Evolutionary conservation across 2,888 invertebrate genomes (phyloP), one percentile per base, ranked within the genome.

Genomic region (Amblyjoppa proteus): DNA sequence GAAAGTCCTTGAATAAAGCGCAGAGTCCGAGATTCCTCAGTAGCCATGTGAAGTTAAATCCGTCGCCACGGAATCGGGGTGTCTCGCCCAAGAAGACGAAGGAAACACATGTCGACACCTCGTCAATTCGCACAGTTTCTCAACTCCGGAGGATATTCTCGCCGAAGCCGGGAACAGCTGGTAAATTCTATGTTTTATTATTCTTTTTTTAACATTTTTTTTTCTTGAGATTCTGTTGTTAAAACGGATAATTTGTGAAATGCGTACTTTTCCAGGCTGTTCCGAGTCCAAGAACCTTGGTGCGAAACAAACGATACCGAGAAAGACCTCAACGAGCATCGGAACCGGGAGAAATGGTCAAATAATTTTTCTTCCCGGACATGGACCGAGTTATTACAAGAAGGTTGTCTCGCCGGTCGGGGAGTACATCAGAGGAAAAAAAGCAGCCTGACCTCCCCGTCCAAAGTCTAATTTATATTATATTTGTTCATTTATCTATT

Each of bases 391-490:
- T 1, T 5, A 6, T 13, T 77, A 66, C 11, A 80, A 80, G 53
- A 71, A 89, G 68, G 75, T 88, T 13, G 83, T 83, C 53, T 89
- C 89, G 34, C 89, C 89, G 28, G 85, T 89, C 61, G 83, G 83
- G 25, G 87, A 89, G 69, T 89, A 89, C 38, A 89, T 89, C 38
- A 84, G 70, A 85, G 86, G 88, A 56, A 86, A 84, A 64, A 80
- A 84, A 25, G 11, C 61, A 34, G 16, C 34, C 2, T 16, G 34
- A 34, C 2, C 61, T 61, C 20, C 5, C 20, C 28, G 58, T 53
- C 20, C 53, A 7, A 7, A 53, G 7, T 53, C 9, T 20, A 6
- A 53, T 7, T n/a, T 9, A 1, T 20, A n/a, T 20, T 20, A 0
- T 53, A 16, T 53, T 53, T 53, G 20, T 53, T 28, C 0, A 1